Evolutionary conservation across 1,140 invertebrate genomes (phyloP).

Genomic region (Ceratitis capitata): DNA sequence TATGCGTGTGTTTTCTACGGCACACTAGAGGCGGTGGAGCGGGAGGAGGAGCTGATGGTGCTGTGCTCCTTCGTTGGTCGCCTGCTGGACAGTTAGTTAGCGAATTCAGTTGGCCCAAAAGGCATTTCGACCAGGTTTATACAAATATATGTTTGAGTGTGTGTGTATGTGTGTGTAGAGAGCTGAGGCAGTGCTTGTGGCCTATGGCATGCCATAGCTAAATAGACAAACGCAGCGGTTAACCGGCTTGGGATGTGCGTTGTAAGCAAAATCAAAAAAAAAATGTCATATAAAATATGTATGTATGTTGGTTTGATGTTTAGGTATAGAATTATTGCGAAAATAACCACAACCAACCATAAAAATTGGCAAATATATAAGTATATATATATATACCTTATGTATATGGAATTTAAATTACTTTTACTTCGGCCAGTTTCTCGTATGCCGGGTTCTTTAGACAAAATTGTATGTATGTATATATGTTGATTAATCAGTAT

Average conservation of each 20-base stretch:
- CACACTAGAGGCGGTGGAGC: neutral
- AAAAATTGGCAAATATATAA: too few relatives aligned
- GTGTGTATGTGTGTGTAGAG: neutral
- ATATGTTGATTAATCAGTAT: too few relatives aligned
- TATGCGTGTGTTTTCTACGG: neutral
- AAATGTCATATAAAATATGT: constrained; percentile 27
- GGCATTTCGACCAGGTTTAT: neutral
- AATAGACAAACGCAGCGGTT: constrained; percentile 7
- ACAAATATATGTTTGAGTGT: too few relatives aligned
- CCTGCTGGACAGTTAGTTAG: neutral
- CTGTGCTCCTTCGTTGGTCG: neutral
- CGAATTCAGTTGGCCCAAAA: neutral
- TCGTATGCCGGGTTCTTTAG: too few relatives aligned
- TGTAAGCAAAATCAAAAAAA: constrained; percentile 22
- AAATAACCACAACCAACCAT: neutral
- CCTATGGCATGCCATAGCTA: constrained; percentile 2
- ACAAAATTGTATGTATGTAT: too few relatives aligned
- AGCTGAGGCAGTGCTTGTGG: neutral
- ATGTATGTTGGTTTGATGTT: too few relatives aligned
- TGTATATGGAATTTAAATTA: too few relatives aligned
- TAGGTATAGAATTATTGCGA: constrained; percentile 17
- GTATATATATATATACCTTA: too few relatives aligned
- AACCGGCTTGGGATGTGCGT: constrained; percentile 29
- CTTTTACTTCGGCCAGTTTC: too few relatives aligned
- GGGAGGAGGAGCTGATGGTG: too few relatives aligned